These are phyloP conservation scores for Coregonus ussuriensis DNA, from an alignment of 2,797 vertebrate species.

Conservation along the genomic window DNA sequence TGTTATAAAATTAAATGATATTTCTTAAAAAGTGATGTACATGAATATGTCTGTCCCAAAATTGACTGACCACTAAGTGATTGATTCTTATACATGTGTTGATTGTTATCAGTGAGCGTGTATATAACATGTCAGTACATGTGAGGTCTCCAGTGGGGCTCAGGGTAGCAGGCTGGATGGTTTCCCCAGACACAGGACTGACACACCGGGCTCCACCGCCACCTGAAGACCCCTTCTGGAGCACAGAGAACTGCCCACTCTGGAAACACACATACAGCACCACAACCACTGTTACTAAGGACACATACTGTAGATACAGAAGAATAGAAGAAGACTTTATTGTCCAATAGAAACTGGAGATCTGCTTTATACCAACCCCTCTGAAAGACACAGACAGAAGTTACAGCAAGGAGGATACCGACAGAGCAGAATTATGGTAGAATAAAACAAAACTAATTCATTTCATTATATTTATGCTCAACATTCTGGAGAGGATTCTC, in stretches of 20 bases:
- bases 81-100: too few relatives aligned
- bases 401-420: too few relatives aligned
- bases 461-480: too few relatives aligned
- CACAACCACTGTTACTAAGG: not conserved
- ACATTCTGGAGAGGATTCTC: conserved; percentile 21
- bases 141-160: conserved; percentile 57
- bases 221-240: conserved; percentile 70
- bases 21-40: too few relatives aligned
- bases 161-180: conserved; percentile 41
- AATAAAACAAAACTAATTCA: too few relatives aligned
- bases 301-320: not conserved
- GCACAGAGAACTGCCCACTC: conserved; percentile 80
- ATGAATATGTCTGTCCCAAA: too few relatives aligned
- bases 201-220: conserved; percentile 75
- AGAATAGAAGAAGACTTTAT: not conserved
- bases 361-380: not conserved
- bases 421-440: too few relatives aligned
- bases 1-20: too few relatives aligned
- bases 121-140: conserved; percentile 66
- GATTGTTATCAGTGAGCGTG: not conserved
- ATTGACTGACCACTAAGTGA: too few relatives aligned
- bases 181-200: conserved; percentile 74
- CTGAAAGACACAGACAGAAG: not conserved
- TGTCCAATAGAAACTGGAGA: too few relatives aligned
- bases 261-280: conserved; percentile 53